These are phyloP conservation scores for Machaerirhynchus nigripectus DNA, from an alignment of 2,113 vertebrate species.

Conservation along the genomic window DNA sequence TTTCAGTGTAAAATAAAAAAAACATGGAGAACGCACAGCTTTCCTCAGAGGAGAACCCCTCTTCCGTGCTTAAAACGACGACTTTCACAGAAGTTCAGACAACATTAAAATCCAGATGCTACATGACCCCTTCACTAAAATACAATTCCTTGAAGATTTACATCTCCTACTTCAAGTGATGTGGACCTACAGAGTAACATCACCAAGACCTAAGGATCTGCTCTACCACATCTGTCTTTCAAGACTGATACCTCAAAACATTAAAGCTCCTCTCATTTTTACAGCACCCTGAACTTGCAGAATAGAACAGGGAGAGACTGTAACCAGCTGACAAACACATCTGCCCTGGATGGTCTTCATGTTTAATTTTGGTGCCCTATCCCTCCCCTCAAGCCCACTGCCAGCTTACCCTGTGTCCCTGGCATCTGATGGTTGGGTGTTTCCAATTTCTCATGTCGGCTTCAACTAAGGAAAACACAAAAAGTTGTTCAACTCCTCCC, in stretches of 20 bases:
- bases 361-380: neutral
- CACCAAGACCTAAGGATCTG: neutral
- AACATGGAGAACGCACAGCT: neutral
- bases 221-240: neutral
- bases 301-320: neutral
- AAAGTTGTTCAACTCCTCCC: slow-evolving; percentile 65
- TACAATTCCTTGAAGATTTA: neutral
- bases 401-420: slow-evolving; percentile 66
- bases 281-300: neutral
- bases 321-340: neutral
- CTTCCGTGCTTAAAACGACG: neutral
- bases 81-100: neutral
- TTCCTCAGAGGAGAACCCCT: neutral
- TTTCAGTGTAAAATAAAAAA: neutral
- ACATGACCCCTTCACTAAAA: neutral
- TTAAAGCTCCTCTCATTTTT: neutral
- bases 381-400: slow-evolving; percentile 62
- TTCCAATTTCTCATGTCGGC: slow-evolving; percentile 67
- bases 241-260: neutral
- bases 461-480: slow-evolving; percentile 69
- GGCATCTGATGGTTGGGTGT: slow-evolving; percentile 60
- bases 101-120: neutral
- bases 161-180: neutral
- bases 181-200: neutral
- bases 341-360: neutral